Evolutionary conservation across 1,140 invertebrate genomes (phyloP).

Genomic region (Heliconius hewitsoni): DNA sequence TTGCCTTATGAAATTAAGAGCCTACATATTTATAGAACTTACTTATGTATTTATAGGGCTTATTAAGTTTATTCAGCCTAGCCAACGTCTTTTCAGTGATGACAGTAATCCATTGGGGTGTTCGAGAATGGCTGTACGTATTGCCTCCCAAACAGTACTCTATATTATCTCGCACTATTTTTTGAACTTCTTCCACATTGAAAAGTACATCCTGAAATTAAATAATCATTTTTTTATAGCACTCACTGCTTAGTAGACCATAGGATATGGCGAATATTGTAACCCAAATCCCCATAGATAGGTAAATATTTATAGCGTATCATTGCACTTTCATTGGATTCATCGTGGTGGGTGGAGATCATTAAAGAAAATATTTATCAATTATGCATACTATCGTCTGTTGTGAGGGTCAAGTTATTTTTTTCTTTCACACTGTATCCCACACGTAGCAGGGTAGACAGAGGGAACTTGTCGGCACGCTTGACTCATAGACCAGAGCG

Average conservation of each 20-base stretch:
- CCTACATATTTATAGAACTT: constrained; percentile 73
- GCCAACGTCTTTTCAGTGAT: constrained; percentile 71
- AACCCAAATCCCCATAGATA: not conserved
- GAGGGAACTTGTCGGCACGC: too few species aligned
- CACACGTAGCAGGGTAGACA: too few species aligned
- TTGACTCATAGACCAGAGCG: too few species aligned
- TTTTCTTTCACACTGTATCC: too few species aligned
- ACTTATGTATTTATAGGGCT: constrained; percentile 76
- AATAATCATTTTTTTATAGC: not conserved
- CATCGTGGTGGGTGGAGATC: too few species aligned
- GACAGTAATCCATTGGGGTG: constrained; percentile 67
- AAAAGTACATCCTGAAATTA: constrained; percentile 61
- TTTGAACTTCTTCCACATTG: constrained; percentile 74
- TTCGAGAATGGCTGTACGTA: constrained; percentile 66
- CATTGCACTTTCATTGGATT: too few species aligned
- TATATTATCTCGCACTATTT: constrained; percentile 71
- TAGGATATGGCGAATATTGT: too few species aligned
- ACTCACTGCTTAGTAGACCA: too few species aligned
- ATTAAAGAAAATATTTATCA: too few species aligned
- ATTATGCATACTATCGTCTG: too few species aligned
- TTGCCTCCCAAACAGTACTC: constrained; percentile 74
- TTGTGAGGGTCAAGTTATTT: too few species aligned
- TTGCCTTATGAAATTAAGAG: not conserved
- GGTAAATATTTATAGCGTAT: too few species aligned
- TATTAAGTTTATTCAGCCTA: constrained; percentile 69